Evolutionary conservation across 2,113 vertebrate genomes (phyloP), one percentile per base, ranked within the genome.

Genomic region (Xenotilapia leptura): DNA sequence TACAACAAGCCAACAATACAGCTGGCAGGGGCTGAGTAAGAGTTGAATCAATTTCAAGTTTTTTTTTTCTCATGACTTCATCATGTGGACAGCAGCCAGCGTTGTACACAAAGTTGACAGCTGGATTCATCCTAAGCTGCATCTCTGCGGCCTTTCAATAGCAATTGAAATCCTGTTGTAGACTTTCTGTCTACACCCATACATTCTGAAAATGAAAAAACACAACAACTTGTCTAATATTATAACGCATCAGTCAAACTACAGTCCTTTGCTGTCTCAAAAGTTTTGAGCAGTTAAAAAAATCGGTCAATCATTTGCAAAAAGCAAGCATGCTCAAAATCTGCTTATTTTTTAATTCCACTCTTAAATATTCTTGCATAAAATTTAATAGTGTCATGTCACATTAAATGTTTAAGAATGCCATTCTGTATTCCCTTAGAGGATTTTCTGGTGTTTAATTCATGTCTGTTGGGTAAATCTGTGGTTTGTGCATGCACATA

Each of bases 41-140:
- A 86, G 82, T 15, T 83, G 70, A 91, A 86, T 75, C 62, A 38
- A 14, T 86, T 92, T 92, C 81, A 90, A 81, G 49, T 7, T 88
- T 87, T 60, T 60, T 56, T 68, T 89, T 38, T 83, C 87, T 89
- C 49, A 83, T 85, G 83, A 82, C 83, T 84, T 89, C 51, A 86
- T 92, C 79, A 21, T 51, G 82, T 86, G 83, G 83, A 84, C 15
- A 53, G 55, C 11, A n/a, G 87, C 79, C 73, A 88, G 17, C 15
- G 1, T 6, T 2, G 19, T 33, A 65, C 65, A 87, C 40, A 86
- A 81, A 60, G 58, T 75, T 58, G 83, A 90, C 82, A 86, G 89
- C 73, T 79, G 87, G 77, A 88, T 83, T 79, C 62, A 55, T 82
- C 53, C 54, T 79, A 79, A 82, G 28, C 36, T 10, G 33, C 47